Percentiles rank a stretch among this genome's conserved stretches.
phyloP scores from a whole-genome alignment of 2,888 invertebrate species.

The Clepsis dumicolana region DNA sequence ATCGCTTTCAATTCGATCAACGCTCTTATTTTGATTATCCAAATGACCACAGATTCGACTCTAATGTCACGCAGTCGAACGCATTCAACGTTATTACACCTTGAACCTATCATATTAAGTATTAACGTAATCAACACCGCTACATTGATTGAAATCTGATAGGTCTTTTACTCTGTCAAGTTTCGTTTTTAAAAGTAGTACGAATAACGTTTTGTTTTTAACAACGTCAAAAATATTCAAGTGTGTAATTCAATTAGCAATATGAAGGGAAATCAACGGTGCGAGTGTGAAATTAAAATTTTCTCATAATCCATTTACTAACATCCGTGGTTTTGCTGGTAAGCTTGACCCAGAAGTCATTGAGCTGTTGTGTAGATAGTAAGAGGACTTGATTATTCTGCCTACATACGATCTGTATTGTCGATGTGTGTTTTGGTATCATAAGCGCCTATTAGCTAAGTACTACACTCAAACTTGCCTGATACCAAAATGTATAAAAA shows the following conservation, averaged over 20 bases:
- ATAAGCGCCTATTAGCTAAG: no score
- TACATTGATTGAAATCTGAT: constrained; percentile 51
- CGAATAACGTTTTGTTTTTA: constrained; percentile 16
- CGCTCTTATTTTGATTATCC: constrained; percentile 52
- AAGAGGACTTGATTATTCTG: neutral
- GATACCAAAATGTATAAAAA: no score
- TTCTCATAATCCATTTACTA: neutral
- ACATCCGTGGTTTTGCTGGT: neutral
- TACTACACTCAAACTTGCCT: no score
- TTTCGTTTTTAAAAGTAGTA: constrained; percentile 13
- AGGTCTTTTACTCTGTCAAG: constrained; percentile 28
- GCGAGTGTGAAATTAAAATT: neutral
- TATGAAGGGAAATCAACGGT: neutral
- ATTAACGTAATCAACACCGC: constrained; percentile 55
- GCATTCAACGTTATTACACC: constrained; percentile 58
- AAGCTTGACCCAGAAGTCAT: neutral
- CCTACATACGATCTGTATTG: no score
- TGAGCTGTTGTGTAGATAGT: neutral
- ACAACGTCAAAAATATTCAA: neutral
- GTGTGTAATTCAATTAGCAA: neutral
- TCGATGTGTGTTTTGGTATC: no score
- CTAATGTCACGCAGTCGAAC: constrained; percentile 60
- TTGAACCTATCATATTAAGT: constrained; percentile 48
- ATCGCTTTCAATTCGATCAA: constrained; percentile 49
- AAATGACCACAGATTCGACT: constrained; percentile 65